Conservation (phyloP, 2,888 invertebrate species). For the Brachyopa scutellaris region DNA sequence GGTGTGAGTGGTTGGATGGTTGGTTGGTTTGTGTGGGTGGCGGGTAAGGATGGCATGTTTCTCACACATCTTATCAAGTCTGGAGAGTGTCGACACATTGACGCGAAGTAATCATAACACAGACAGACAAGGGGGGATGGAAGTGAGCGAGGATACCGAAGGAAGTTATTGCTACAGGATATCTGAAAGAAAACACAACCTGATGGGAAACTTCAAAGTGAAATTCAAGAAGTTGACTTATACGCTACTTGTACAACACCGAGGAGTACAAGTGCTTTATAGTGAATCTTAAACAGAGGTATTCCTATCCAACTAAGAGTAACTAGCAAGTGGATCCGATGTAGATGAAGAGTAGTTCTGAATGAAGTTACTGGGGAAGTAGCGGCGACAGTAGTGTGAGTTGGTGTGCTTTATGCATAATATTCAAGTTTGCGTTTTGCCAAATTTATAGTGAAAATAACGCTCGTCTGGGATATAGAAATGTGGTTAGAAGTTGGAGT, state of each 20-base stretch:
- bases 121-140: constrained; percentile 26
- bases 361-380: not conserved
- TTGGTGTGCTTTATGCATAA: not conserved
- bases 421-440: too few relatives aligned
- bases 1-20: not conserved
- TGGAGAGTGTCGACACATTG: constrained; percentile 65
- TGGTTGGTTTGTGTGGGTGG: not conserved
- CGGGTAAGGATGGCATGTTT: constrained; percentile 43
- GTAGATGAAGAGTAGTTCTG: not conserved
- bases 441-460: too few relatives aligned
- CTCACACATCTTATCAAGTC: constrained; percentile 41
- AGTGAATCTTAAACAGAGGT: not conserved
- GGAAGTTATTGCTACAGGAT: constrained; percentile 1
- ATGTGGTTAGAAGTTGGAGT: too few relatives aligned
- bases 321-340: not conserved
- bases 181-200: constrained; percentile 1
- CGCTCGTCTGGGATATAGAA: too few relatives aligned
- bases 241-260: too few relatives aligned
- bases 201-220: constrained; percentile 48
- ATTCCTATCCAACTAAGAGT: too few relatives aligned
- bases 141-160: too few relatives aligned
- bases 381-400: not conserved
- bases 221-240: constrained; percentile 28
- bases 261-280: not conserved
- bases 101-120: constrained; percentile 65